Percentiles rank a stretch among this genome's conserved stretches.
These are phyloP conservation scores for Hypolimnas misippus DNA, from an alignment of 2,888 invertebrate species.

Conservation along the genomic window DNA sequence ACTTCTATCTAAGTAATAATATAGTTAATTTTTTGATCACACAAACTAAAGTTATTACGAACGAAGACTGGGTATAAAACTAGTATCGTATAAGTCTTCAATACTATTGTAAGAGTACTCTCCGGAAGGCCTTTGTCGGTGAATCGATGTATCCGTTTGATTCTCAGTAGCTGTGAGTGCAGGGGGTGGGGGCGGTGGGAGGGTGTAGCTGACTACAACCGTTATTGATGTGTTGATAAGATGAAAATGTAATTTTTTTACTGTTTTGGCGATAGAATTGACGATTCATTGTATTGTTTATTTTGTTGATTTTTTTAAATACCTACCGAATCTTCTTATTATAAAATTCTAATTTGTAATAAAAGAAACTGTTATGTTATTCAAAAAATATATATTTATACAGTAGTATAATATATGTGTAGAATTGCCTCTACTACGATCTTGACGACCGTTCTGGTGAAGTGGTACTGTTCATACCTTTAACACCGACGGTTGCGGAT, in stretches of 20 bases:
- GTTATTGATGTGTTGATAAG: slow-evolving; percentile 48
- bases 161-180: slow-evolving; percentile 48
- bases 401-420: too few species aligned
- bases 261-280: background rate
- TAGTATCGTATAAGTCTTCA: background rate
- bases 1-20: too few species aligned
- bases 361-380: too few species aligned
- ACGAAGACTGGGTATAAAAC: background rate
- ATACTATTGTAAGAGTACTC: slow-evolving; percentile 12
- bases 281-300: background rate
- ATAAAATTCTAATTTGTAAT: too few species aligned
- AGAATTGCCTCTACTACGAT: too few species aligned
- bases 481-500: too few species aligned
- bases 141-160: slow-evolving; percentile 49
- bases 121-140: slow-evolving; percentile 25
- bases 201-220: slow-evolving; percentile 56
- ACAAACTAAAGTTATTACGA: background rate
- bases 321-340: too few species aligned
- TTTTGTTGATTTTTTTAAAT: background rate
- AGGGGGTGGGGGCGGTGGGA: slow-evolving; percentile 30
- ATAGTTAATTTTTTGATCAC: too few species aligned
- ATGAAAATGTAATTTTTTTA: slow-evolving; percentile 5
- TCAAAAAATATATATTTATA: too few species aligned
- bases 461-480: too few species aligned
- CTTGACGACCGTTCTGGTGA: too few species aligned